Base-by-base conservation (phyloP, 1,140 invertebrate species). In the Eriosoma lanigerum region DNA sequence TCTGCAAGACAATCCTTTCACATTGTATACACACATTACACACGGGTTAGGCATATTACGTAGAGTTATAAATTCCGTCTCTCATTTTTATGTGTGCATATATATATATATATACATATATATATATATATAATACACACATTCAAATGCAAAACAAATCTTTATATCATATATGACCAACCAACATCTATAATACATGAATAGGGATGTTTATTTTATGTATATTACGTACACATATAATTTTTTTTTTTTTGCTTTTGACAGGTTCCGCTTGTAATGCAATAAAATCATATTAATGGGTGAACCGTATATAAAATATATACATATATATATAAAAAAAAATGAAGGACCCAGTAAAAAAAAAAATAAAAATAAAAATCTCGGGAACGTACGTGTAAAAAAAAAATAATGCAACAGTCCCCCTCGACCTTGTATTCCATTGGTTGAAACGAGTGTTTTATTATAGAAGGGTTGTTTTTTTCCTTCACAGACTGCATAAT, bases 391-490 rank as follows among this genome's bases (percentile, higher is more conserved):
- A 62, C 48, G 8, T 38, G 8, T 38, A 38, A 38, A 78, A 62
- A 76, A 76, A 60, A 78, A 58, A 76, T 38, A 60, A 8, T 10
- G 50, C 17, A 46, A 46, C 75, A 60, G 52, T 78, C 75, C 75
- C 75, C 75, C 75, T 78, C 72, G 72, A 78, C 72, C 72, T 60
- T 29, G 75, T 48, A 24, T 32, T 19, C 38, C 75, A 78, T 78
- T 78, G 75, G 75, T 46, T 46, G 54, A n/a, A 44, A 29, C 54
- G 9, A 15, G 29, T 38, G 29, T 46, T 75, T 54, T 75, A 54
- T 75, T 54, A 48, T 58, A 78, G 75, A 78, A 78, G 75, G 75
- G 75, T 78, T 78, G 75, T 78, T 76, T 76, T 78, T 78, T 58
- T 60, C 17, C 19, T 46, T 48, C 52, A 3, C 29, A 8, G 19